These are phyloP conservation scores for Heliconius ismenius DNA, from an alignment of 2,888 invertebrate genomes.

Conservation along the genomic window DNA sequence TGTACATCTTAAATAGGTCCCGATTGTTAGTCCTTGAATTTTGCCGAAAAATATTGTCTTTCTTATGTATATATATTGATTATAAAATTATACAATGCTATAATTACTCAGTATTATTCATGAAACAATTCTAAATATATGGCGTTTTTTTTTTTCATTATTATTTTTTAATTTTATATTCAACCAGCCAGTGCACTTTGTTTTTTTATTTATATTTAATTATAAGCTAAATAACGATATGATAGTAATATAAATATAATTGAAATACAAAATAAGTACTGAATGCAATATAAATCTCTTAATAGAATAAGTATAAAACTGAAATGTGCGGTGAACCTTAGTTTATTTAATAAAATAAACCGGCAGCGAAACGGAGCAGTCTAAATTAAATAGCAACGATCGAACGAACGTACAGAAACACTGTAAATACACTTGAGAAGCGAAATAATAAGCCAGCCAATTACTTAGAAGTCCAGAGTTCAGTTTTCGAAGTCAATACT, in stretches of 20 bases:
- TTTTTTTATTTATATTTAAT: background rate
- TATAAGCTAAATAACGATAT: background rate
- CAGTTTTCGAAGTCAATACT: background rate
- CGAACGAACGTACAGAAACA: slow-evolving; percentile 36
- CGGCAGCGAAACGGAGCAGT: slow-evolving; percentile 32
- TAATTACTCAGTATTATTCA: too few species aligned
- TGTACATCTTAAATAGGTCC: too few species aligned
- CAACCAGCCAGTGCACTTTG: too few species aligned
- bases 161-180: too few species aligned
- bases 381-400: slow-evolving; percentile 43
- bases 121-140: too few species aligned
- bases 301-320: slow-evolving; percentile 6
- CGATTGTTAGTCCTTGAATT: too few species aligned
- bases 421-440: slow-evolving; percentile 30
- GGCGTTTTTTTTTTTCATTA: too few species aligned
- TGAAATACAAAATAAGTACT: background rate
- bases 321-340: slow-evolving; percentile 26
- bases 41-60: too few species aligned
- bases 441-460: slow-evolving; percentile 34
- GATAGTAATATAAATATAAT: background rate
- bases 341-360: slow-evolving; percentile 36
- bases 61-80: too few species aligned
- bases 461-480: slow-evolving; percentile 28
- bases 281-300: background rate
- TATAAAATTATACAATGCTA: too few species aligned